These are phyloP conservation scores for Drosophila ogumai DNA, from an alignment of 1,140 invertebrate species.

Conservation along the genomic window DNA sequence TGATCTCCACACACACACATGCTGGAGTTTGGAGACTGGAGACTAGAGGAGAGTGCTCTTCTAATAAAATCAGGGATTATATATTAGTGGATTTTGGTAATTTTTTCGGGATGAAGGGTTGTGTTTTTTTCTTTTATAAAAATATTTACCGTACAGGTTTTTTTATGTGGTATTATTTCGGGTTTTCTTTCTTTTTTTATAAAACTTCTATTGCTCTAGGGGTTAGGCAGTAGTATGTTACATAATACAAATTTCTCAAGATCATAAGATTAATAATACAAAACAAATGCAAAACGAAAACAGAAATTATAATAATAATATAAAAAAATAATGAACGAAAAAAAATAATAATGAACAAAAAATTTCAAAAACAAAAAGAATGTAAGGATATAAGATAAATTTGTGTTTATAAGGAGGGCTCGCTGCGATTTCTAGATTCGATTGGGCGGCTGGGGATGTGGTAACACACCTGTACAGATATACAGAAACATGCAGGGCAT, in stretches of 20 bases:
- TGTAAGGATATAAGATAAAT: constrained; percentile 32
- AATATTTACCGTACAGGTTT: constrained; percentile 11
- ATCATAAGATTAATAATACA: constrained; percentile 52
- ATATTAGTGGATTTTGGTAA: constrained; percentile 6
- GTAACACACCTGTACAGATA: constrained; percentile 84
- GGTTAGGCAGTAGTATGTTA: constrained; percentile 46
- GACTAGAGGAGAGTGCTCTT: constrained; percentile 7
- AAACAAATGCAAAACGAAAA: constrained; percentile 32
- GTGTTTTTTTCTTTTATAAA: constrained; percentile 3
- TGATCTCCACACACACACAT: constrained; percentile 9
- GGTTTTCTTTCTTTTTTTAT: constrained; percentile 29
- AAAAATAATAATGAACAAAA: neutral
- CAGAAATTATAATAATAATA: constrained; percentile 20
- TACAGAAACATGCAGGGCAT: constrained; percentile 81
- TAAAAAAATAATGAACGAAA: neutral
- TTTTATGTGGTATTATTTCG: constrained; percentile 13
- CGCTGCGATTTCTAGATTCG: constrained; percentile 34
- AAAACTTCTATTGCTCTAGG: constrained; percentile 44
- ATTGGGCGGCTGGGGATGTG: constrained; percentile 47
- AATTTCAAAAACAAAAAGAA: constrained; percentile 19
- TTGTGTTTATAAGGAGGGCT: constrained; percentile 24
- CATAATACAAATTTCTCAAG: constrained; percentile 46
- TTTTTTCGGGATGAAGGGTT: neutral
- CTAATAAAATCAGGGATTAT: neutral
- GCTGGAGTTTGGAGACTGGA: constrained; percentile 1